Percentiles rank a stretch among this genome's conserved stretches.
Conservation (phyloP, 1,140 invertebrate genomes). For the Lucilia sericata region DNA sequence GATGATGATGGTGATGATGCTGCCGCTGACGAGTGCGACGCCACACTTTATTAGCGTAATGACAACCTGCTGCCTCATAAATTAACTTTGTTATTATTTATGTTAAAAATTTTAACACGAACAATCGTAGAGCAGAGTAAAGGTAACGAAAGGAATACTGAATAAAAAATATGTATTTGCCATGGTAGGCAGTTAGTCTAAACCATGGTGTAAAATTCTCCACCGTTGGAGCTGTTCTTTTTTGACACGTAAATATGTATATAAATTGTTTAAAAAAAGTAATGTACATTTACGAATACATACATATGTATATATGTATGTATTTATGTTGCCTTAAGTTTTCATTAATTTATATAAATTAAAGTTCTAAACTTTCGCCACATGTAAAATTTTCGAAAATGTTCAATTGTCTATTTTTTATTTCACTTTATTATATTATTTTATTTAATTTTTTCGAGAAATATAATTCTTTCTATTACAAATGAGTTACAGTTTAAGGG, state of each 20-base stretch:
- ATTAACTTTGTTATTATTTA: conserved; percentile 42
- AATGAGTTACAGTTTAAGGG: not conserved
- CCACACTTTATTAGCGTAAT: conserved; percentile 40
- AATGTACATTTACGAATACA: not conserved
- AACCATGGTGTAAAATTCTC: not conserved
- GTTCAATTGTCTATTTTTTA: not conserved
- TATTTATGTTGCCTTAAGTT: not conserved
- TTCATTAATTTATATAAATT: not conserved
- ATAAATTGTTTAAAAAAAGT: not conserved
- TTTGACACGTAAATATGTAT: not conserved
- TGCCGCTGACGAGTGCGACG: conserved; percentile 6
- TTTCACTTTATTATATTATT: not conserved
- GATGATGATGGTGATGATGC: not conserved
- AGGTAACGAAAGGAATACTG: not conserved
- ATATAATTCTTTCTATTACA: not conserved
- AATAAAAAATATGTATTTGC: not conserved
- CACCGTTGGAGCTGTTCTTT: not conserved
- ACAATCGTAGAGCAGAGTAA: not conserved
- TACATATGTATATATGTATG: not conserved
- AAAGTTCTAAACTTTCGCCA: not conserved
- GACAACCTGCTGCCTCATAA: conserved; percentile 39
- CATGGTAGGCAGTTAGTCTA: not conserved
- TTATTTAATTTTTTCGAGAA: not conserved
- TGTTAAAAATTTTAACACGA: conserved; percentile 32
- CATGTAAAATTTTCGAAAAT: not conserved